Conservation (phyloP, 2,888 invertebrate species). For the Lepas anatifera region DNA sequence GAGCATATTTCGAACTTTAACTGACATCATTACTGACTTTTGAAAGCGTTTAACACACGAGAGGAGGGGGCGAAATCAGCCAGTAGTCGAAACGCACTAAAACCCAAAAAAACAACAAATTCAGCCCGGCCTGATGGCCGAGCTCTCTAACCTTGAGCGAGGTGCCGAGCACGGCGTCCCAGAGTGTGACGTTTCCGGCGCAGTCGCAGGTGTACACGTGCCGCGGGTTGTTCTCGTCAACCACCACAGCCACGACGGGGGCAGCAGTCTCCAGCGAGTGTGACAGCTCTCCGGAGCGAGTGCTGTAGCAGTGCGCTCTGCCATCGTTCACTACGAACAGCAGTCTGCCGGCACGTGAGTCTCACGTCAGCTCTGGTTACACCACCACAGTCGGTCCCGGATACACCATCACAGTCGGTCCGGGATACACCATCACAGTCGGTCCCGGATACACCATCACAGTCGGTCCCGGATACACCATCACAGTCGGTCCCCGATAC, state of each 20-base stretch:
- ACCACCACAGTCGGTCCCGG: no score
- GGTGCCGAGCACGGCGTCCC: background rate
- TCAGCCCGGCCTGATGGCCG: no score
- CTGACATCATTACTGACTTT: no score
- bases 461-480: no score
- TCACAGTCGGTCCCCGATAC: no score
- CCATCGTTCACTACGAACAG: background rate
- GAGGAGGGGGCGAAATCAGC: background rate
- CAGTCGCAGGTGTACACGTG: background rate
- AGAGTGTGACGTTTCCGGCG: background rate
- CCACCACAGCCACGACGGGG: background rate
- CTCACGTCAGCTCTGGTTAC: no score
- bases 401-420: no score
- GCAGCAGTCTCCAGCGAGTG: background rate
- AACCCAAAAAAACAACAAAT: no score
- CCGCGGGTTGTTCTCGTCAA: background rate
- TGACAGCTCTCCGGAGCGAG: background rate
- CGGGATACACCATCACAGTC: no score
- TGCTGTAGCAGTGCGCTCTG: background rate
- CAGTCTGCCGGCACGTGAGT: background rate
- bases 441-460: no score
- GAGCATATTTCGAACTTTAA: no score
- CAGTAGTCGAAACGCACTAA: background rate
- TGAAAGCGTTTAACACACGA: no score
- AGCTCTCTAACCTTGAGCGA: background rate